A percentile compares a stretch with the other conserved stretches of the same genome.
Conservation (phyloP, 2,888 invertebrate species). For the Proisotoma minuta region DNA sequence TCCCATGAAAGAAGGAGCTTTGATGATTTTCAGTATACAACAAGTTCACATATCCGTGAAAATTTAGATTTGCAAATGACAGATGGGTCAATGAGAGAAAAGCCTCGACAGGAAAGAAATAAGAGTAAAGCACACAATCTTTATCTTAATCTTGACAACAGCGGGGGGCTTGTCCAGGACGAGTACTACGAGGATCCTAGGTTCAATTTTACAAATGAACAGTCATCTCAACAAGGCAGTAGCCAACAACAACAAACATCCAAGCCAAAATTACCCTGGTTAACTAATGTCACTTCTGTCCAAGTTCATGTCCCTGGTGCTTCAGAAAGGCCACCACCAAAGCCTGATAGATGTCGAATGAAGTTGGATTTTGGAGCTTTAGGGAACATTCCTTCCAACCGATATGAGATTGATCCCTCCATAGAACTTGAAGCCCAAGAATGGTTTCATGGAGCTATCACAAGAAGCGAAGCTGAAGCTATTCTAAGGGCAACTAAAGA, state of each 20-base stretch:
- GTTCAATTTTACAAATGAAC: constrained; percentile 3
- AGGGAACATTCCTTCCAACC: constrained; percentile 16
- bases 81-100: not conserved
- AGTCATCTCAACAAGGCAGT: not conserved
- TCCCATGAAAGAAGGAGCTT: not conserved
- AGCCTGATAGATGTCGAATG: constrained; percentile 42
- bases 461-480: constrained; percentile 84
- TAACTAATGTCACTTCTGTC: constrained; percentile 28
- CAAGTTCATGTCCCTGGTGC: constrained; percentile 26
- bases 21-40: constrained; percentile 11
- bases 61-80: constrained; percentile 4
- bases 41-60: constrained; percentile 15
- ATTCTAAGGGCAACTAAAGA: constrained; percentile 76
- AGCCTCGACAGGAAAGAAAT: not conserved
- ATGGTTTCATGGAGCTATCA: constrained; percentile 94
- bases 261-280: not conserved
- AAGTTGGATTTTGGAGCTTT: constrained; percentile 40
- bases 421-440: constrained; percentile 48
- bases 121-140: constrained; percentile 9
- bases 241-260: not conserved
- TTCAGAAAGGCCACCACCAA: constrained; percentile 10
- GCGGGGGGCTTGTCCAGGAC: constrained; percentile 29
- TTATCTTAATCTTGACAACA: constrained; percentile 32
- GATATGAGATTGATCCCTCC: constrained; percentile 35
- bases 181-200: constrained; percentile 38